Evolutionary conservation across 2,797 vertebrate genomes (phyloP).

Genomic region (Anguilla pacifica): DNA sequence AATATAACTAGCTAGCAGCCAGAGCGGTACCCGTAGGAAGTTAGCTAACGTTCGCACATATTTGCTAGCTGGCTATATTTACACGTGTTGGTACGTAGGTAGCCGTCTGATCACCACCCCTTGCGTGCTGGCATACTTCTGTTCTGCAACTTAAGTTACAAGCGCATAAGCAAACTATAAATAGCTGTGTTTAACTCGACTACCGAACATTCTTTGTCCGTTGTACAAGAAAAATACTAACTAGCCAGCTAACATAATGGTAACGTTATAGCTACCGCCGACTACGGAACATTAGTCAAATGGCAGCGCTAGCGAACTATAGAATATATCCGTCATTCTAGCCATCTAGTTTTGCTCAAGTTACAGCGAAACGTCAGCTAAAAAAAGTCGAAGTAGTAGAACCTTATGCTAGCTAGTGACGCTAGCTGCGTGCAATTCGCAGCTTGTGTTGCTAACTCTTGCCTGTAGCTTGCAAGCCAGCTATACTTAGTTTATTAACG

Average conservation of each 20-base stretch:
- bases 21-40: background rate
- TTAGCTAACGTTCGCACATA: background rate
- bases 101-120: background rate
- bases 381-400: background rate
- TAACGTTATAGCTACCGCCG: background rate
- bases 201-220: background rate
- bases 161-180: slow-evolving; percentile 13
- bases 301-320: background rate
- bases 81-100: background rate
- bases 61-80: background rate
- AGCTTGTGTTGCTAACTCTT: background rate
- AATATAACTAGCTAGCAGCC: slow-evolving; percentile 1
- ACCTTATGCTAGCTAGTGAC: background rate
- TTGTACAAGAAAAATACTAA: background rate
- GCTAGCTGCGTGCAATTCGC: background rate
- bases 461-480: background rate
- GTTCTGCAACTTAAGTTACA: background rate
- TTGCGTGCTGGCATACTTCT: background rate
- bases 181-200: slow-evolving; percentile 17
- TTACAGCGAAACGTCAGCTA: background rate
- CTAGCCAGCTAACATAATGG: background rate
- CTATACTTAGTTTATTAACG: background rate
- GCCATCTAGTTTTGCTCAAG: background rate
- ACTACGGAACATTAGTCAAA: background rate
- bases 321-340: background rate